Conservation (phyloP, 1,140 invertebrate genomes). For the Luehdorfia chinensis region DNA sequence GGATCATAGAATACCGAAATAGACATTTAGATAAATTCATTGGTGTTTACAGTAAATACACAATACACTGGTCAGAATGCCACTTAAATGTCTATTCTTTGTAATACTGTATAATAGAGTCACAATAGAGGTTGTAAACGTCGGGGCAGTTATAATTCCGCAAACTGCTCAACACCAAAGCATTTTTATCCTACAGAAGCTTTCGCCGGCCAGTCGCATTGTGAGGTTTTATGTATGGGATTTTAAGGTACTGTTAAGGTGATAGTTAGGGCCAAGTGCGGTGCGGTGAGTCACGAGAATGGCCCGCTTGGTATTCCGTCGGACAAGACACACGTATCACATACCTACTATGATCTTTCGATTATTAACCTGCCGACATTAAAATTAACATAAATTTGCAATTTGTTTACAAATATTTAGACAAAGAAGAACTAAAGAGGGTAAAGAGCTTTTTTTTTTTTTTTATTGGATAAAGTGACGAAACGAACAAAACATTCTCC, state of each 20-base stretch:
- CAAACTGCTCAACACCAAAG: not conserved
- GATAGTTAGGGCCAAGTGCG: conserved; percentile 28
- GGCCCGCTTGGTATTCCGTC: conserved; percentile 46
- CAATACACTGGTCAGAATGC: too few relatives aligned
- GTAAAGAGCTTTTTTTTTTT: too few relatives aligned
- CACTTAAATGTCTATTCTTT: not conserved
- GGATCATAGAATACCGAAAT: not conserved
- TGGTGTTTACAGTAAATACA: conserved; percentile 9
- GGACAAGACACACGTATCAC: conserved; percentile 19
- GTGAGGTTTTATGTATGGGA: conserved; percentile 1
- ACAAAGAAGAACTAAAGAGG: not conserved
- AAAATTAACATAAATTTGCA: conserved; percentile 7
- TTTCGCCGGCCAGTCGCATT: conserved; percentile 3
- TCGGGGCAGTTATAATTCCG: conserved; percentile 6
- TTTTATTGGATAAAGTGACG: too few relatives aligned
- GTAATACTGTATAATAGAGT: not conserved
- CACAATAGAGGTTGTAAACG: conserved; percentile 2
- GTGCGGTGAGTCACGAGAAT: conserved; percentile 49
- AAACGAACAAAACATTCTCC: too few relatives aligned
- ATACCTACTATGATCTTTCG: conserved; percentile 29
- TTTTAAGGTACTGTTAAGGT: conserved; percentile 13
- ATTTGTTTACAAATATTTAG: conserved; percentile 12
- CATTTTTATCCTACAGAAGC: not conserved
- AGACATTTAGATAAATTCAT: too few relatives aligned
- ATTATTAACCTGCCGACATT: conserved; percentile 18